Conservation (phyloP, 2,888 invertebrate species). For the Agrypnus murinus region DNA sequence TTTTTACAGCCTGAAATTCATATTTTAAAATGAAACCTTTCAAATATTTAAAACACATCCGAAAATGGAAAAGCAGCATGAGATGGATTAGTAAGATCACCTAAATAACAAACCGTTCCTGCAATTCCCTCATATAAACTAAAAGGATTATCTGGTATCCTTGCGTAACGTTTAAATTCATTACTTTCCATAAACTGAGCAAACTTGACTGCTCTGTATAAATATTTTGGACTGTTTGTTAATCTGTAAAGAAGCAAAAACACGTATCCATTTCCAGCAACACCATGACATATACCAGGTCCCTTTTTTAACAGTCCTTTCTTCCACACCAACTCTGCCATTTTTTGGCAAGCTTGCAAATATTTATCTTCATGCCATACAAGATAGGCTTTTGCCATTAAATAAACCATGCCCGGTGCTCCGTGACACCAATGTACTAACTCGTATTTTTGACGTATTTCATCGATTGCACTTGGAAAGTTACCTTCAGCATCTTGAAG, state of each 20-base stretch:
- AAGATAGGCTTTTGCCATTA: conserved; percentile 87
- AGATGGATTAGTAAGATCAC: conserved; percentile 83
- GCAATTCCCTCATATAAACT: conserved; percentile 92
- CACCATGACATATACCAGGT: conserved; percentile 92
- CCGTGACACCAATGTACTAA: conserved; percentile 95
- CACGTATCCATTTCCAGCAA: conserved; percentile 88
- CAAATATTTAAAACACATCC: conserved; percentile 76
- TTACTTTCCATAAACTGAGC: conserved; percentile 82
- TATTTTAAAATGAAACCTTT: too few species aligned
- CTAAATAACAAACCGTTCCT: conserved; percentile 88
- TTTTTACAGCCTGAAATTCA: too few species aligned
- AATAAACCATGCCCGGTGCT: conserved; percentile 86
- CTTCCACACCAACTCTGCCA: conserved; percentile 87
- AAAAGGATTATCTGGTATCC: conserved; percentile 86
- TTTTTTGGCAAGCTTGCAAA: conserved; percentile 78
- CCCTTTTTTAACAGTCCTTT: conserved; percentile 90
- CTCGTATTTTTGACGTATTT: conserved; percentile 77
- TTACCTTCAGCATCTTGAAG: conserved; percentile 80
- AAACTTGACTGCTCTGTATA: conserved; percentile 85
- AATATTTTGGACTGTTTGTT: conserved; percentile 81
- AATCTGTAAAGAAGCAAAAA: conserved; percentile 85
- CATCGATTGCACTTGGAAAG: conserved; percentile 78
- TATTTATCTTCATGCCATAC: conserved; percentile 84
- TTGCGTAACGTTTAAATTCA: conserved; percentile 79
- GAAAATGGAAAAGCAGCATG: conserved; percentile 89